Evolutionary conservation across 35 echinoderm and acorn worm genomes (phyloP).

Genomic region (Ptychodera flava): DNA sequence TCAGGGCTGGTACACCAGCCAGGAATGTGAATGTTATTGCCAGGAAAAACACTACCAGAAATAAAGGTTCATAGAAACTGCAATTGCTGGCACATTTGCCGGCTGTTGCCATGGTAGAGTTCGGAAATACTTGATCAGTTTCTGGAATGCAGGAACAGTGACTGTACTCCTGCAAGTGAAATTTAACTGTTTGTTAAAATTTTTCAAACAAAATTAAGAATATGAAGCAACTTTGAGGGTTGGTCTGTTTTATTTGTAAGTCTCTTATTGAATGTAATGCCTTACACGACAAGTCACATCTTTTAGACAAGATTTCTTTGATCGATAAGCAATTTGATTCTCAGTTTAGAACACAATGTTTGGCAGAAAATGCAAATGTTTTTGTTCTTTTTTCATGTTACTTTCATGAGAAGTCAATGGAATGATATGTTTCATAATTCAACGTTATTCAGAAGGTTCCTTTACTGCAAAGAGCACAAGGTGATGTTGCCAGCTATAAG

Average conservation of each 20-base stretch:
- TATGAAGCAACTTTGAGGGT: neutral
- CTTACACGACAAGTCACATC: neutral
- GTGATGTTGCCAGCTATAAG: too few relatives aligned
- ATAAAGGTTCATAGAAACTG: constrained; percentile 42
- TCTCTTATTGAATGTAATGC: neutral
- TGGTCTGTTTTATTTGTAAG: neutral
- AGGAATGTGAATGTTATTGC: constrained; percentile 61
- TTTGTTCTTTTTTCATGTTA: too few relatives aligned
- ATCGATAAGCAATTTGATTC: neutral
- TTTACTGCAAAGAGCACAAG: too few relatives aligned
- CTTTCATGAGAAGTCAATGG: too few relatives aligned
- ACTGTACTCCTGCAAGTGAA: constrained; percentile 40
- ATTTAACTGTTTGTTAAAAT: too few relatives aligned
- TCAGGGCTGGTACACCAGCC: constrained; percentile 73
- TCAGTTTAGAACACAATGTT: too few relatives aligned
- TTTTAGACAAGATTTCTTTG: neutral
- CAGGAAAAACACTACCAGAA: constrained; percentile 53
- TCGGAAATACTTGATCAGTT: neutral
- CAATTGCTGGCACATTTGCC: constrained; percentile 62
- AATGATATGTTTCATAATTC: too few relatives aligned
- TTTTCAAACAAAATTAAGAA: neutral
- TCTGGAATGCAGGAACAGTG: constrained; percentile 54
- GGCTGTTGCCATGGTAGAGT: constrained; percentile 22
- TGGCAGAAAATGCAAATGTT: too few relatives aligned
- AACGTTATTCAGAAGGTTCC: too few relatives aligned